These are phyloP conservation scores for human (Homo sapiens) DNA, from an alignment of 2,113 vertebrate genomes.

Conservation along the genomic window DNA sequence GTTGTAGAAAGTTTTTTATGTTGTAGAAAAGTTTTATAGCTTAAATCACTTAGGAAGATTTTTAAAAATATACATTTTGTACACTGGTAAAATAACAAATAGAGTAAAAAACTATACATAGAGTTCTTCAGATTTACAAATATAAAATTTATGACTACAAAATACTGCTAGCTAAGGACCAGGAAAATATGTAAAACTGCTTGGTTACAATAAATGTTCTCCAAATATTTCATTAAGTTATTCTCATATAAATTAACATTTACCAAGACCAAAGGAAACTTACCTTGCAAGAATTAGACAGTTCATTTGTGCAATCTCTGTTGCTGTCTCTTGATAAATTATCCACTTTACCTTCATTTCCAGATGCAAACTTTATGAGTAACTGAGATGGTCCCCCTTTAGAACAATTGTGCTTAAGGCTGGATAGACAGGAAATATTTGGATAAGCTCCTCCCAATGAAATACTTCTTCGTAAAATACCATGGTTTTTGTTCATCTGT, in stretches of 20 bases:
- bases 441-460: slow-evolving; percentile 91
- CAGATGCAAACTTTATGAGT: slow-evolving; percentile 92
- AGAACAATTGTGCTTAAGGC: slow-evolving; percentile 86
- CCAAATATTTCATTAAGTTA: not conserved
- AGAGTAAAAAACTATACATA: not conserved
- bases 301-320: slow-evolving; percentile 79
- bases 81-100: slow-evolving; percentile 15
- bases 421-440: slow-evolving; percentile 91
- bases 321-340: slow-evolving; percentile 81
- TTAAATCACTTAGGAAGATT: slow-evolving; percentile 11
- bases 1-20: slow-evolving; percentile 36
- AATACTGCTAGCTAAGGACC: not conserved
- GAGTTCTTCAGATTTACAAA: slow-evolving; percentile 13
- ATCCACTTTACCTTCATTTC: slow-evolving; percentile 83
- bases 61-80: not conserved
- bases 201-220: slow-evolving; percentile 39
- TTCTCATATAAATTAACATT: slow-evolving; percentile 6
- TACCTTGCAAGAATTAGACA: slow-evolving; percentile 86
- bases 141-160: slow-evolving; percentile 4
- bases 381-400: slow-evolving; percentile 89
- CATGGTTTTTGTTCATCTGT: slow-evolving; percentile 80
- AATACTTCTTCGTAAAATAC: slow-evolving; percentile 92
- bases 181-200: slow-evolving; percentile 5
- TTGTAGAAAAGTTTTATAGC: slow-evolving; percentile 41
- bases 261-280: slow-evolving; percentile 78